phyloP scores from a whole-genome alignment of 1,140 invertebrate species.

The Drosophila kohkoa region DNA sequence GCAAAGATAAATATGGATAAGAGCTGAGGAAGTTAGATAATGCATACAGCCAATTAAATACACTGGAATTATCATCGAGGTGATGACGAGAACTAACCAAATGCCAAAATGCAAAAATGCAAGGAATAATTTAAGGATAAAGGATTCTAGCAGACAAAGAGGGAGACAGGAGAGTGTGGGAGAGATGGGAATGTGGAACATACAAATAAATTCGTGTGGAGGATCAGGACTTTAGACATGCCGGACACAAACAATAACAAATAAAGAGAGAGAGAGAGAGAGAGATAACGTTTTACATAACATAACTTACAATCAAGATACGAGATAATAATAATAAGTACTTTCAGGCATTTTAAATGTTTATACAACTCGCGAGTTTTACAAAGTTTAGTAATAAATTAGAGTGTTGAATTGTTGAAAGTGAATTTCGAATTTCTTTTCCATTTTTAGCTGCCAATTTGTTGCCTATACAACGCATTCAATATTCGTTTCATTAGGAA shows the following conservation, averaged over 20 bases:
- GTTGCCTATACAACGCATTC: constrained; percentile 25
- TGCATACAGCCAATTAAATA: constrained; percentile 68
- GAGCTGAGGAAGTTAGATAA: constrained; percentile 54
- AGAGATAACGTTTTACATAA: constrained; percentile 12
- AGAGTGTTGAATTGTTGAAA: background rate
- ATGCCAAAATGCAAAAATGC: constrained; percentile 71
- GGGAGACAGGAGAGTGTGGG: constrained; percentile 21
- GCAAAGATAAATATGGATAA: background rate
- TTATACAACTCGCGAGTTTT: background rate
- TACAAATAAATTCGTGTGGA: constrained; percentile 5
- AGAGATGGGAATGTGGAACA: constrained; percentile 33
- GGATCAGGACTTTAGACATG: constrained; percentile 43
- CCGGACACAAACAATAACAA: constrained; percentile 37
- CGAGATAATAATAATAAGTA: background rate
- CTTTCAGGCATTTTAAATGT: constrained; percentile 11
- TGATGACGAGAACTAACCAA: constrained; percentile 57
- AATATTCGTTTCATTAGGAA: background rate
- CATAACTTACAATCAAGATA: constrained; percentile 26
- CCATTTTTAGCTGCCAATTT: constrained; percentile 52
- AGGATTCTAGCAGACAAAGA: constrained; percentile 44
- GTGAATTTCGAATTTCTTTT: constrained; percentile 26
- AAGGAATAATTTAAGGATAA: constrained; percentile 34
- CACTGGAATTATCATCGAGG: constrained; percentile 57
- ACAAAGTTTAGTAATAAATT: constrained; percentile 16
- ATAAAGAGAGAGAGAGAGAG: constrained; percentile 18